Percentiles rank a stretch among this genome's conserved stretches.
Evolutionary conservation across 2,888 invertebrate genomes (phyloP).

Genomic region (Hyposoter dolosus): DNA sequence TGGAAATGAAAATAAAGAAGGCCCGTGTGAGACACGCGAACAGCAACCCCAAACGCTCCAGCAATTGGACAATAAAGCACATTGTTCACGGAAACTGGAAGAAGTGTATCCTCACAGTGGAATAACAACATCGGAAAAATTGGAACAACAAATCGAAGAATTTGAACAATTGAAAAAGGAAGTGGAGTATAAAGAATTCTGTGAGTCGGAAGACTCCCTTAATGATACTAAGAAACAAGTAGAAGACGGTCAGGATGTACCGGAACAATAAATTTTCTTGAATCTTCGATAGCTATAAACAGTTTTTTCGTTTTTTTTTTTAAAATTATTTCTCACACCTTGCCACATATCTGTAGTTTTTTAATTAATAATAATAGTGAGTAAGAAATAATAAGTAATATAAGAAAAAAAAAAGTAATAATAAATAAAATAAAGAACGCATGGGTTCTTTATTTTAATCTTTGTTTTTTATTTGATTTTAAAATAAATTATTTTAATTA

Average conservation of each 20-base stretch:
- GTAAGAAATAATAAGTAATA: too few species aligned
- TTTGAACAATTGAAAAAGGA: neutral
- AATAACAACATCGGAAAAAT: neutral
- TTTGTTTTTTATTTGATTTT: too few species aligned
- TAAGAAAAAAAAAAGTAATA: too few species aligned
- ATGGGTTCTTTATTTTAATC: too few species aligned
- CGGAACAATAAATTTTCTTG: constrained; percentile 1
- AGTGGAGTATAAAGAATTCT: neutral
- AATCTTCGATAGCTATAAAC: neutral
- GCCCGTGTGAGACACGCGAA: neutral
- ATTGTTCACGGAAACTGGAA: neutral
- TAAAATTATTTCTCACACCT: too few species aligned
- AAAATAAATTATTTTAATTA: too few species aligned
- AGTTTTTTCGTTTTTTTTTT: neutral
- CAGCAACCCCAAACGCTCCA: neutral
- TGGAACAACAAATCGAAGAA: constrained; percentile 11
- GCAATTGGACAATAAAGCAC: constrained; percentile 1
- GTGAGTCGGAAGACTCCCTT: neutral
- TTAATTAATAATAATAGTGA: too few species aligned
- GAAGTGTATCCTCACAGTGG: constrained; percentile 19
- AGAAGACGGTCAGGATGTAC: neutral
- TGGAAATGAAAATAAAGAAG: neutral
- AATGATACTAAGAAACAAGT: neutral
- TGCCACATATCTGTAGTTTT: too few species aligned
- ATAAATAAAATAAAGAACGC: too few species aligned